These are phyloP conservation scores for Tanaodytes sp. DNA, from an alignment of 2,888 invertebrate species.

Conservation along the genomic window DNA sequence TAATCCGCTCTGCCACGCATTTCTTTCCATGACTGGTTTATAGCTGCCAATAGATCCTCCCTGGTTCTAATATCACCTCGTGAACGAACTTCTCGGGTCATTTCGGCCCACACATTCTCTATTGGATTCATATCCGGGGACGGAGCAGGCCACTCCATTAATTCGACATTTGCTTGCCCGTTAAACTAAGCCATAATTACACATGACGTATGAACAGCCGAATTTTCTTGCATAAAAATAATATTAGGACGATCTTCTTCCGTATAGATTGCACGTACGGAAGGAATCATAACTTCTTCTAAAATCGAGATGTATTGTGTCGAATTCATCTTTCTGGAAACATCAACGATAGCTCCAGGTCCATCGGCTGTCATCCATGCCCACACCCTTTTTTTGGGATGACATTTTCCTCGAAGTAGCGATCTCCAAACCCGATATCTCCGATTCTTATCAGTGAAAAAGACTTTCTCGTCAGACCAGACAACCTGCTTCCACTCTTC, in stretches of 20 bases:
- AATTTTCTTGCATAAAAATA: conserved; percentile 51
- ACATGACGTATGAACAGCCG: conserved; percentile 42
- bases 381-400: background rate
- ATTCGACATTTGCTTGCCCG: conserved; percentile 39
- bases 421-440: conserved; percentile 27
- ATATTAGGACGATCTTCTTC: conserved; percentile 20
- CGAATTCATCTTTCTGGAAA: conserved; percentile 11
- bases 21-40: background rate
- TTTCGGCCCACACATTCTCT: conserved; percentile 56
- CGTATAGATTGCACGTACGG: conserved; percentile 9
- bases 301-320: conserved; percentile 17
- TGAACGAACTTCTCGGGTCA: conserved; percentile 7
- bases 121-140: conserved; percentile 56
- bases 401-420: conserved; percentile 10
- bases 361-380: conserved; percentile 12
- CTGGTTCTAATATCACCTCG: conserved; percentile 11
- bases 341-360: background rate
- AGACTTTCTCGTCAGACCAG: conserved; percentile 38
- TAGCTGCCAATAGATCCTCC: background rate
- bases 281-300: conserved; percentile 19
- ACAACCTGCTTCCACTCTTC: conserved; percentile 20
- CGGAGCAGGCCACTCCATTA: conserved; percentile 48
- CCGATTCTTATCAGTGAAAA: conserved; percentile 31
- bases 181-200: conserved; percentile 46
- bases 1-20: background rate